phyloP scores from a whole-genome alignment of 2,888 invertebrate species.

The Drosophila picticornis region DNA sequence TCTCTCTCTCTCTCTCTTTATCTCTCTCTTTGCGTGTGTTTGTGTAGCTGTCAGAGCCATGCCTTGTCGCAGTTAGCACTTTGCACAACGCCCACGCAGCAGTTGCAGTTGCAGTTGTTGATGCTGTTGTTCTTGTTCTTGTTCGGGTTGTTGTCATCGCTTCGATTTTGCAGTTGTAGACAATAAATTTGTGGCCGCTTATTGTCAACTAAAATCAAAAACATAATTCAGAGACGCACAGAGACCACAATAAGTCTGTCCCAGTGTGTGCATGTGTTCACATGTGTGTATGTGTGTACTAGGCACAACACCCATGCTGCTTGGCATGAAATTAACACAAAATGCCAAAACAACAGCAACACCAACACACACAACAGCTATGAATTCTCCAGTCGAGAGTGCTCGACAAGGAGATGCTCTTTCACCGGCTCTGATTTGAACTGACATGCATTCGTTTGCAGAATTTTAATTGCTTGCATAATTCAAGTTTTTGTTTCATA shows the following conservation, averaged over 20 bases:
- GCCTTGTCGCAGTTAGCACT: conserved; percentile 75
- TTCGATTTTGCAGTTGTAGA: conserved; percentile 82
- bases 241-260: conserved; percentile 67
- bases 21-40: conserved; percentile 35
- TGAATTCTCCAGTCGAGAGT: not conserved
- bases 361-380: conserved; percentile 16
- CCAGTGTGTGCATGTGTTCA: not conserved
- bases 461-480: not conserved
- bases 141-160: conserved; percentile 66
- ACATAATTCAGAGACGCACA: conserved; percentile 77
- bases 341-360: conserved; percentile 75
- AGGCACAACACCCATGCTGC: conserved; percentile 38
- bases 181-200: conserved; percentile 81
- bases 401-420: not conserved
- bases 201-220: conserved; percentile 82
- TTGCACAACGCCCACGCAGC: conserved; percentile 72
- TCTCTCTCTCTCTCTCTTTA: conserved; percentile 1
- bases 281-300: conserved; percentile 17
- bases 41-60: conserved; percentile 78
- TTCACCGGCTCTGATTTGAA: not conserved
- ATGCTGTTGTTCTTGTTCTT: conserved; percentile 3
- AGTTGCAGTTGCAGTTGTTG: conserved; percentile 28
- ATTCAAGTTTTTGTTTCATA: not conserved
- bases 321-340: conserved; percentile 81
- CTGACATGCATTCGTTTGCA: not conserved